Conservation (phyloP, 2,113 vertebrate genomes). For the Indri indri region DNA sequence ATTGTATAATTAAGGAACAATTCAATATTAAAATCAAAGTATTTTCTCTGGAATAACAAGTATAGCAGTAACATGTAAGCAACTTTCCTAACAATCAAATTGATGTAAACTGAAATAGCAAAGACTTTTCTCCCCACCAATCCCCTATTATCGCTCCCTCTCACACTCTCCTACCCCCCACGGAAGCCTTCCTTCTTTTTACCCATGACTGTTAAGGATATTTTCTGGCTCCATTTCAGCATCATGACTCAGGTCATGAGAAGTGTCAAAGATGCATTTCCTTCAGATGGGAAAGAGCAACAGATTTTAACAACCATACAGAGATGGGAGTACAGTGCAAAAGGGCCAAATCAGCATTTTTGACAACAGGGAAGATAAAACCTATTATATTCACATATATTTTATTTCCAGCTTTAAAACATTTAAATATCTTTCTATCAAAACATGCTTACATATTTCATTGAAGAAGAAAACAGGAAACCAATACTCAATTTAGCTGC, state of each 20-base stretch:
- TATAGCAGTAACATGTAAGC: background rate
- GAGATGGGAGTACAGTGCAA: constrained; percentile 70
- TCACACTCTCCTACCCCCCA: constrained; percentile 12
- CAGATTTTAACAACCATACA: constrained; percentile 82
- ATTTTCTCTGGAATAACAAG: constrained; percentile 14
- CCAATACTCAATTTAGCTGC: constrained; percentile 68
- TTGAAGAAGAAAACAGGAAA: constrained; percentile 71
- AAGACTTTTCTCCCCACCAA: constrained; percentile 53
- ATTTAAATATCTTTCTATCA: constrained; percentile 67
- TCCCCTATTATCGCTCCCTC: constrained; percentile 48
- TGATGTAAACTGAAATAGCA: constrained; percentile 63
- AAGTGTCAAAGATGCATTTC: constrained; percentile 93
- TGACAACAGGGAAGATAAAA: constrained; percentile 79
- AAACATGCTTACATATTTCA: constrained; percentile 71
- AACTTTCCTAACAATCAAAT: constrained; percentile 71
- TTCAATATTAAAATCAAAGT: constrained; percentile 72
- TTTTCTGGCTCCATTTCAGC: constrained; percentile 87
- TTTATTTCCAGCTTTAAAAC: constrained; percentile 76
- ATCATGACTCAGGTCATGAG: constrained; percentile 90
- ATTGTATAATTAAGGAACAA: constrained; percentile 48
- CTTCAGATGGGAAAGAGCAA: constrained; percentile 89
- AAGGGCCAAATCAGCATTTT: constrained; percentile 82
- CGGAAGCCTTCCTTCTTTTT: constrained; percentile 80
- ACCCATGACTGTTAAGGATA: constrained; percentile 82
- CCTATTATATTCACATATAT: constrained; percentile 74